phyloP scores from a whole-genome alignment of 2,797 vertebrate species.

The Odontamblyopus rebecca region DNA sequence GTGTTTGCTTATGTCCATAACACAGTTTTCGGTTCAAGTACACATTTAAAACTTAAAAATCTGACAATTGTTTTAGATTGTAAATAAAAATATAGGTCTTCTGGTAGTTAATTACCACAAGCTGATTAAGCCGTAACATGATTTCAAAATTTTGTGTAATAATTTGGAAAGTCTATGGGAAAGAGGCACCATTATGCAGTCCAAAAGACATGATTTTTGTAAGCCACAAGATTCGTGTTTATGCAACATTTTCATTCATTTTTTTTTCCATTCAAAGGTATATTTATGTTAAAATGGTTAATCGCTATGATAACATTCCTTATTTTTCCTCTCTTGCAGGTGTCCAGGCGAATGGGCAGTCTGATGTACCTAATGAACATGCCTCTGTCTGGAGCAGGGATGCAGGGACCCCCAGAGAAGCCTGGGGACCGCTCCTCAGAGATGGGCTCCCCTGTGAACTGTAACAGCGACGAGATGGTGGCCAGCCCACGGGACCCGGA shows the following conservation, averaged over 20 bases:
- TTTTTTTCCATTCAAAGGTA: background rate
- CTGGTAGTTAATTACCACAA: too few relatives aligned
- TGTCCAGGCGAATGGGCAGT: constrained; percentile 86
- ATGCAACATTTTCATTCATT: background rate
- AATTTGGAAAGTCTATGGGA: too few relatives aligned
- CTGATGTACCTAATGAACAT: constrained; percentile 87
- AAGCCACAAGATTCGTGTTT: background rate
- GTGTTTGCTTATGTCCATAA: too few relatives aligned
- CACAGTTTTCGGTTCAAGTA: too few relatives aligned
- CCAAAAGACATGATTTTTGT: too few relatives aligned
- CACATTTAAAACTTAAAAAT: too few relatives aligned
- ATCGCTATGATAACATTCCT: too few relatives aligned
- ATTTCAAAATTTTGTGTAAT: too few relatives aligned
- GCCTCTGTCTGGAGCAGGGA: constrained; percentile 70
- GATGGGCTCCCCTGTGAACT: constrained; percentile 80
- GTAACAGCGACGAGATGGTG: constrained; percentile 80
- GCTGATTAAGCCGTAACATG: too few relatives aligned
- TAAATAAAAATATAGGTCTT: too few relatives aligned
- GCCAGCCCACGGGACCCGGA: constrained; percentile 83
- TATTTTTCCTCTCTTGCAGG: constrained; percentile 64
- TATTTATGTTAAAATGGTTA: background rate
- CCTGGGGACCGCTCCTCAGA: constrained; percentile 78
- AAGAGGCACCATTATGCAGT: too few relatives aligned
- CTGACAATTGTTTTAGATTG: too few relatives aligned
- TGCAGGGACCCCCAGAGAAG: constrained; percentile 79